phyloP scores from a whole-genome alignment of 2,113 vertebrate species.

The Archocentrus centrarchus region DNA sequence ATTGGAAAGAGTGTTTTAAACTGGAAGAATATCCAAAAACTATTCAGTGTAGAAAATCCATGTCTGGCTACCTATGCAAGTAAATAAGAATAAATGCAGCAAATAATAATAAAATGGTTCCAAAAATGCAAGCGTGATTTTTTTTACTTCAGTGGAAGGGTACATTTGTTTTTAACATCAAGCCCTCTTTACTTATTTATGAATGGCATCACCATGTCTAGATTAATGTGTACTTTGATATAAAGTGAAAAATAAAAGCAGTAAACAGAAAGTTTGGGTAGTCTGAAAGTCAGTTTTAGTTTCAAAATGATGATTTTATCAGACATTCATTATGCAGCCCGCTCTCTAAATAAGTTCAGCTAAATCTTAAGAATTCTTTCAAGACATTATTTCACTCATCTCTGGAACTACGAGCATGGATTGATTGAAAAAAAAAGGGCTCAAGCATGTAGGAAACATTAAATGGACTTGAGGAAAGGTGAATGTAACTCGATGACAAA shows the following conservation, averaged over 20 bases:
- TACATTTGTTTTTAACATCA: neutral
- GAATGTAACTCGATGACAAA: slow-evolving; percentile 58
- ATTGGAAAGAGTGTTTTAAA: neutral
- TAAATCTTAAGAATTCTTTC: neutral
- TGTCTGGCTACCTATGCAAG: neutral
- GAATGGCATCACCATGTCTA: neutral
- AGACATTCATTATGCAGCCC: neutral
- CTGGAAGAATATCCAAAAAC: too few species aligned
- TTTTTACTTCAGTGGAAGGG: neutral
- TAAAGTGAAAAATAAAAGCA: neutral
- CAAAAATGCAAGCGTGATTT: neutral
- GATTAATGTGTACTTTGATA: neutral
- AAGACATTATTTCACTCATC: neutral
- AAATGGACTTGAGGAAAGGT: slow-evolving; percentile 48
- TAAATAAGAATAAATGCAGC: neutral
- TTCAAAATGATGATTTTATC: neutral
- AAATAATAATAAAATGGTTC: neutral
- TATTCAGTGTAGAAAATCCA: neutral
- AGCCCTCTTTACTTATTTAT: neutral
- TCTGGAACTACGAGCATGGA: neutral
- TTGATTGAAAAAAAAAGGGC: slow-evolving; percentile 4
- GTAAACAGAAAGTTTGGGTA: neutral
- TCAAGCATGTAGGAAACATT: slow-evolving; percentile 22
- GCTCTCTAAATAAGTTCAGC: neutral
- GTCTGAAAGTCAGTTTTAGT: neutral